These are phyloP conservation scores for Dorcus parallelipipedus DNA, from an alignment of 2,888 invertebrate species.

Conservation along the genomic window DNA sequence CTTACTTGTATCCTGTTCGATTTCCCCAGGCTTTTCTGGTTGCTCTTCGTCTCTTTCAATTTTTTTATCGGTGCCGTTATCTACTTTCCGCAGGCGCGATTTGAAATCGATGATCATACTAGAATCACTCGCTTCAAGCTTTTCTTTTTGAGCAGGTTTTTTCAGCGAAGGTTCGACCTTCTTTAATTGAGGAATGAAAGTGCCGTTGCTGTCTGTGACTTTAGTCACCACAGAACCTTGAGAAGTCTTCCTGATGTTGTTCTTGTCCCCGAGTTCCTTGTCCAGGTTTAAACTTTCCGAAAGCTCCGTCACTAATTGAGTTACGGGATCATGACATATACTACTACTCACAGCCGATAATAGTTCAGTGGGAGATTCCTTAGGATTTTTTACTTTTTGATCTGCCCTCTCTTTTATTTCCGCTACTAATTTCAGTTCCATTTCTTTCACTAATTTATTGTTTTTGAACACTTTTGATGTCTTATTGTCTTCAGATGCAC, in stretches of 20 bases:
- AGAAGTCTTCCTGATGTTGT: conserved; percentile 27
- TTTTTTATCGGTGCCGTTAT: conserved; percentile 52
- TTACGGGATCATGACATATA: conserved; percentile 68
- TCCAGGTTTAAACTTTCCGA: conserved; percentile 79
- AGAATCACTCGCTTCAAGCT: conserved; percentile 54
- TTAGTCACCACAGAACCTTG: conserved; percentile 16
- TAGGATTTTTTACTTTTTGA: conserved; percentile 57
- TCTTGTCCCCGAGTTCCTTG: conserved; percentile 49
- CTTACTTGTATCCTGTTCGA: conserved; percentile 42
- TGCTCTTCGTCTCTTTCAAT: conserved; percentile 38
- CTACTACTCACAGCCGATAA: conserved; percentile 48
- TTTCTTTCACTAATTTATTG: conserved; percentile 71
- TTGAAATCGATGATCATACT: conserved; percentile 78
- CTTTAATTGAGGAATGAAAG: conserved; percentile 68
- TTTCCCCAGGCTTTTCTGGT: conserved; percentile 30
- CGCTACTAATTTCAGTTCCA: conserved; percentile 76
- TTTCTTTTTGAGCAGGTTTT: conserved; percentile 52
- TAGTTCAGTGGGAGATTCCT: conserved; percentile 53
- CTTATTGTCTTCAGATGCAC: conserved; percentile 39
- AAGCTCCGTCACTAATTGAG: conserved; percentile 77
- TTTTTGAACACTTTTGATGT: conserved; percentile 49
- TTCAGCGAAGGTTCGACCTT: conserved; percentile 65
- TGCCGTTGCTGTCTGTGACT: conserved; percentile 32
- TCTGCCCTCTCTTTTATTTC: conserved; percentile 80
- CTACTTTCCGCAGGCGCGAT: conserved; percentile 78